Evolutionary conservation across 2,888 invertebrate species (phyloP).

Genomic region (Dynastes grantii): DNA sequence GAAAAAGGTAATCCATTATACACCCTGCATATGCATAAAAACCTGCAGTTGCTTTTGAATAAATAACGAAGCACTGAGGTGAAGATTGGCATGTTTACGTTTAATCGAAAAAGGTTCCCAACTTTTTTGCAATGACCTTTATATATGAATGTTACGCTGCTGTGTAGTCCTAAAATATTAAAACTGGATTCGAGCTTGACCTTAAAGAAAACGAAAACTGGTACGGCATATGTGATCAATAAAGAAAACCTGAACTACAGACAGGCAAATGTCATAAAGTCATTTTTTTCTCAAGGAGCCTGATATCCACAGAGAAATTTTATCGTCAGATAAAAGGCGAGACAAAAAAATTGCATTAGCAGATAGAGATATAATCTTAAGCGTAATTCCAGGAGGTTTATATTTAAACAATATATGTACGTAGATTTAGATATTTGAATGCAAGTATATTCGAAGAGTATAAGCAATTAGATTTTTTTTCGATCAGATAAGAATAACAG

Average conservation of each 20-base stretch:
- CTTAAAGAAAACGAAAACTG: slow-evolving; percentile 42
- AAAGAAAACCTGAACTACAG: slow-evolving; percentile 22
- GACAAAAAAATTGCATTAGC: slow-evolving; percentile 22
- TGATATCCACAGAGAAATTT: neutral
- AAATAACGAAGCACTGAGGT: neutral
- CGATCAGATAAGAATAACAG: no score
- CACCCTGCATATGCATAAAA: no score
- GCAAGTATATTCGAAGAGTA: no score
- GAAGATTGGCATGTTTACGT: neutral
- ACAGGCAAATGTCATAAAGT: slow-evolving; percentile 30
- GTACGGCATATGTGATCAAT: slow-evolving; percentile 24
- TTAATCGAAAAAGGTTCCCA: slow-evolving; percentile 7
- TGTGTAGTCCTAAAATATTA: slow-evolving; percentile 32
- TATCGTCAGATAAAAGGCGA: slow-evolving; percentile 16
- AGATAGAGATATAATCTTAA: slow-evolving; percentile 1
- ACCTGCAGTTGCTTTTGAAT: no score
- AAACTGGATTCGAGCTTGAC: slow-evolving; percentile 41
- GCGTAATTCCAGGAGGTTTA: slow-evolving; percentile 17
- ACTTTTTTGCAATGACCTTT: slow-evolving; percentile 22
- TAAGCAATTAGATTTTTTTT: no score
- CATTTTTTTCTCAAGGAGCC: slow-evolving; percentile 2
- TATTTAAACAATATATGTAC: neutral
- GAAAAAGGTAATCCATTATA: no score
- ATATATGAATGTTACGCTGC: neutral
- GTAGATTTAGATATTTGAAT: neutral